Evolutionary conservation across 1,140 invertebrate genomes (phyloP).

Genomic region (Scaptomyza graminum): DNA sequence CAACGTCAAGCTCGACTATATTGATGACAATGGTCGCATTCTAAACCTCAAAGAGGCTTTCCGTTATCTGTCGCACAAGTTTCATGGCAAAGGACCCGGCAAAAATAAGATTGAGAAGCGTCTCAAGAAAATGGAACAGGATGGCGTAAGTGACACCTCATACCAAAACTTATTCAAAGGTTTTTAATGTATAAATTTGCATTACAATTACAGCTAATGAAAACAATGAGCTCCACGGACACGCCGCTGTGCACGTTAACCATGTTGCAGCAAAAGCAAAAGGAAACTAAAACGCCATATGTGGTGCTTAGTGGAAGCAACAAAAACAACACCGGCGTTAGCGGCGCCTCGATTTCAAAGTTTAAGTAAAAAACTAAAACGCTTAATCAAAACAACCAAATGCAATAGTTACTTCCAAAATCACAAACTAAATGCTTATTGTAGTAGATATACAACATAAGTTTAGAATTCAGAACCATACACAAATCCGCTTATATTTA

Average conservation of each 20-base stretch:
- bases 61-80: conserved; percentile 97
- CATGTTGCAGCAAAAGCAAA: conserved; percentile 97
- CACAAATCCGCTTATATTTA: neutral
- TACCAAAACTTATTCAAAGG: neutral
- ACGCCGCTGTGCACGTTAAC: conserved; percentile 97
- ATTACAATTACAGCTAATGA: conserved; percentile 92
- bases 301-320: conserved; percentile 97
- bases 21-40: conserved; percentile 95
- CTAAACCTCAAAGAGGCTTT: conserved; percentile 98
- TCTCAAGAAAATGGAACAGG: conserved; percentile 97
- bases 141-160: conserved; percentile 88
- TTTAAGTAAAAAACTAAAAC: conserved; percentile 66
- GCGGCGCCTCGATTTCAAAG: conserved; percentile 76
- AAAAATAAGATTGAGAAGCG: conserved; percentile 99
- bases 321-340: conserved; percentile 59
- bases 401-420: conserved; percentile 79
- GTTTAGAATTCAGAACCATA: conserved; percentile 33
- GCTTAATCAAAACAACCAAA: conserved; percentile 61
- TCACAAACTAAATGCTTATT: conserved; percentile 45
- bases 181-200: neutral
- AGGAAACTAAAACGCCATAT: conserved; percentile 97
- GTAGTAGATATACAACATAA: conserved; percentile 42
- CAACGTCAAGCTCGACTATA: conserved; percentile 98
- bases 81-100: conserved; percentile 99
- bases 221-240: conserved; percentile 99